phyloP scores from a whole-genome alignment of 2,888 invertebrate genomes.

The Theretra japonica region DNA sequence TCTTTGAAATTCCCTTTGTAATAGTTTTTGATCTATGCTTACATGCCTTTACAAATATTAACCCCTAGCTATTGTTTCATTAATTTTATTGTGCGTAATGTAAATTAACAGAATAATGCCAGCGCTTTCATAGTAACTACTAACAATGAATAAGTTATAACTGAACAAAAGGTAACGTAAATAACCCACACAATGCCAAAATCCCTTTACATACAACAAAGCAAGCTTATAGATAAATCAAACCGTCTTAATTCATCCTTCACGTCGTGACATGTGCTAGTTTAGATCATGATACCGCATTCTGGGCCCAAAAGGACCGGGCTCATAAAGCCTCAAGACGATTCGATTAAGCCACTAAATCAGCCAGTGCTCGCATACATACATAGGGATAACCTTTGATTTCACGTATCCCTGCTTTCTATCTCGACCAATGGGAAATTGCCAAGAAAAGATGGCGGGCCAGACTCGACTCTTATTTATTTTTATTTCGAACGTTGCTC shows the following conservation, averaged over 20 bases:
- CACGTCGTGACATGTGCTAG: slow-evolving; percentile 52
- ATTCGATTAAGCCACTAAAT: slow-evolving; percentile 76
- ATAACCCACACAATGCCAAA: neutral
- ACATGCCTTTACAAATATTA: neutral
- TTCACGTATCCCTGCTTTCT: slow-evolving; percentile 74
- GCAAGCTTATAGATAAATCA: slow-evolving; percentile 46
- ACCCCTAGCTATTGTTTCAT: neutral
- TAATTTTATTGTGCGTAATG: neutral
- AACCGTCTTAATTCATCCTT: slow-evolving; percentile 53
- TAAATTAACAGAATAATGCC: neutral
- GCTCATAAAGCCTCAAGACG: slow-evolving; percentile 64
- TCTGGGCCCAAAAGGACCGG: slow-evolving; percentile 51
- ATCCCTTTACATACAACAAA: slow-evolving; percentile 29
- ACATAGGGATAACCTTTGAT: slow-evolving; percentile 76
- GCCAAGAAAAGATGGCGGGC: slow-evolving; percentile 70
- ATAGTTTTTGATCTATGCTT: neutral
- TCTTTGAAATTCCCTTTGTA: neutral
- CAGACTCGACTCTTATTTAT: slow-evolving; percentile 68
- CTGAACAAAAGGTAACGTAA: neutral
- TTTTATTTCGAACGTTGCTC: slow-evolving; percentile 63
- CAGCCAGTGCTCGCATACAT: slow-evolving; percentile 72
- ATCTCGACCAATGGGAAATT: slow-evolving; percentile 74
- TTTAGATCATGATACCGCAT: slow-evolving; percentile 50
- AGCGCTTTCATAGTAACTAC: neutral
- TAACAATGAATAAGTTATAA: slow-evolving; percentile 13